A percentile compares a stretch with the other conserved stretches of the same genome.
phyloP scores from a whole-genome alignment of 2,888 invertebrate species.

The Orthonychiurus folsomi region DNA sequence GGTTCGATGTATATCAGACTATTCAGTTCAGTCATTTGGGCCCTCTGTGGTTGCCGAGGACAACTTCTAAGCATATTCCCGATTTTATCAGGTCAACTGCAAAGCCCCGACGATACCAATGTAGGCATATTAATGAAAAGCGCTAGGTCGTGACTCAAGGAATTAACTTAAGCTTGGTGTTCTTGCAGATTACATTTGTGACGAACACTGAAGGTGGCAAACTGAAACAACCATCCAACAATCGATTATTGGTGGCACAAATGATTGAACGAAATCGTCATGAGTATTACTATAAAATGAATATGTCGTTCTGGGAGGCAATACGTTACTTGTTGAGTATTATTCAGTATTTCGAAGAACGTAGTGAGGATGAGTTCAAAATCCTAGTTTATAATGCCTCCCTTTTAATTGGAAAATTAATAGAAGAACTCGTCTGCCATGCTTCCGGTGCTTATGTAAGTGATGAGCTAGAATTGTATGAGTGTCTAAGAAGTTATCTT shows the following conservation, averaged over 20 bases:
- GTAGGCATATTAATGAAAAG: conserved; percentile 19
- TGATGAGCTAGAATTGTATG: no score
- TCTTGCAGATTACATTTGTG: conserved; percentile 32
- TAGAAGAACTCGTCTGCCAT: conserved; percentile 77
- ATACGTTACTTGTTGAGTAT: conserved; percentile 72
- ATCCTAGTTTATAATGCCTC: conserved; percentile 48
- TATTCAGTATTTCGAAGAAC: conserved; percentile 65
- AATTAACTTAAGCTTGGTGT: not conserved
- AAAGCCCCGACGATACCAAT: conserved; percentile 36
- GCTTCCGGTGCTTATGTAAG: conserved; percentile 65
- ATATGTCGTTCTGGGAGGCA: conserved; percentile 68
- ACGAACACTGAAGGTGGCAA: conserved; percentile 38
- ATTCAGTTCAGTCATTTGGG: conserved; percentile 36
- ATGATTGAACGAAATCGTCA: conserved; percentile 35
- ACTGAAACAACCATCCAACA: conserved; percentile 33
- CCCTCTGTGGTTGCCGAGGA: conserved; percentile 36
- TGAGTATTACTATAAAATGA: conserved; percentile 39
- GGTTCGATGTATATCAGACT: conserved; percentile 34
- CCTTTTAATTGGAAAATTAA: conserved; percentile 60
- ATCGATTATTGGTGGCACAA: conserved; percentile 36
- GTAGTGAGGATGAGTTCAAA: conserved; percentile 47
- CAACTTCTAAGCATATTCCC: conserved; percentile 39
- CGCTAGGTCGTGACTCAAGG: not conserved
- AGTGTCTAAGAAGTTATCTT: no score
- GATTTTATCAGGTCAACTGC: conserved; percentile 33